Base-by-base conservation (phyloP, 2,113 vertebrate genomes). In the Lepus timidus region DNA sequence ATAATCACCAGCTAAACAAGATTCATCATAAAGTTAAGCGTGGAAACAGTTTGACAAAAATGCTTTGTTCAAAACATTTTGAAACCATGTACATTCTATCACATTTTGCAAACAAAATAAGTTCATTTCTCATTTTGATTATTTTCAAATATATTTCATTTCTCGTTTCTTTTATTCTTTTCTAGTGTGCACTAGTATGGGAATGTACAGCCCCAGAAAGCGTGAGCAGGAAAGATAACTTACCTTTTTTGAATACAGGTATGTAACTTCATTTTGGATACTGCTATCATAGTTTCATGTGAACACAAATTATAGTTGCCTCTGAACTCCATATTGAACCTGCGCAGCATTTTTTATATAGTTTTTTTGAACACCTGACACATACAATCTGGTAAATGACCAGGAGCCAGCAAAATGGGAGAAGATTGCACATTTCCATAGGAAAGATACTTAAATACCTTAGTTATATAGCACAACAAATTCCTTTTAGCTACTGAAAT, bases 231-330 rank as follows among this genome's bases (percentile, higher is more conserved):
- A 99, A 98, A 97, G 99, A 99, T 96, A 99, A 98, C 94, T 97
- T 98, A 68, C 99, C 98, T n/a, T 98, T 99, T 55, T 98, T 99
- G 96, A 99, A 99, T 44, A 98, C 99, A 93, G 99, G 99, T 99
- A 98, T 80, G 98, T 95, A 23, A 91, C 0, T 0, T 16, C 3
- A 9, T 64, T 88, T 70, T 86, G 14, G 65, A 61, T 85, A 79
- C 64, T 68, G 76, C 19, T 4, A 4, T 49, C 86, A 58, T 58
- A 11, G 64, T 71, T 55, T 36, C 52, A 44, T 71, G 4, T 39
- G 27, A 78, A 64, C n/a, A 12, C 49, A 27, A 10, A 33, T 33
- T 73, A 91, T 84, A 31, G 68, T 78, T 85, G 93, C 14, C 70
- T 62, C 0, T 55, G 36, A 74, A 49, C 4, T 36, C 52, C 74